Evolutionary conservation across 53 echinoderm and acorn worm genomes (phyloP).

Genomic region (Glandiceps talaboti): DNA sequence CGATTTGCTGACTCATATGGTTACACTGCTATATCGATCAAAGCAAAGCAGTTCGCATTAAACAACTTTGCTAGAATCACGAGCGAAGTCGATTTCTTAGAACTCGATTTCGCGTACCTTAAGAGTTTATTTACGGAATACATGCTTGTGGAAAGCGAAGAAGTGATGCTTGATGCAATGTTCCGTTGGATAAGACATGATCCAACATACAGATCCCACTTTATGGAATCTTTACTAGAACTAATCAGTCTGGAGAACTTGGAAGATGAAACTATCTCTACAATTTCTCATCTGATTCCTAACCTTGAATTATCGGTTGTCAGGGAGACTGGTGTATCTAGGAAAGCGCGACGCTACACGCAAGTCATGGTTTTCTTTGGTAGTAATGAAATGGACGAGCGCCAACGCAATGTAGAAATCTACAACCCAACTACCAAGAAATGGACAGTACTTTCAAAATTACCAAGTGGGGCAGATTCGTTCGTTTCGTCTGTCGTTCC

Average conservation of each 20-base stretch:
- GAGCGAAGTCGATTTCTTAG: slow-evolving; percentile 22
- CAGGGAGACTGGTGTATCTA: not conserved
- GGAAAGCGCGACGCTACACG: not conserved
- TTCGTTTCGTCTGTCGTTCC: not conserved
- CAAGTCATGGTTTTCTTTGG: not conserved
- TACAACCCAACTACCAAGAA: not conserved
- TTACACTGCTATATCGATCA: slow-evolving; percentile 18
- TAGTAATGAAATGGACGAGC: not conserved
- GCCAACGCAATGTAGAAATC: not conserved
- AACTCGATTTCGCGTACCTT: slow-evolving; percentile 17
- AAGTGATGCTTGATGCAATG: slow-evolving; percentile 32
- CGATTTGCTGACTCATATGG: slow-evolving; percentile 35
- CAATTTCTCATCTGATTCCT: not conserved
- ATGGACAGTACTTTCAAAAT: not conserved
- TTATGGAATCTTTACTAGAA: slow-evolving; percentile 23
- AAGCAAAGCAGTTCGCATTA: slow-evolving; percentile 32
- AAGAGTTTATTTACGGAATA: slow-evolving; percentile 30
- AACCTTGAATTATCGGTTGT: not conserved
- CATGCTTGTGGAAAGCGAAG: slow-evolving; percentile 22
- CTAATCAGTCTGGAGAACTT: slow-evolving; percentile 26
- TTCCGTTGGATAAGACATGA: slow-evolving; percentile 35
- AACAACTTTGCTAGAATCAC: slow-evolving; percentile 34
- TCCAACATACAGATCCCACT: slow-evolving; percentile 12
- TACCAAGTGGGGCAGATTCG: not conserved
- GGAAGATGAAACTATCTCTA: not conserved